Percentiles rank a stretch among this genome's conserved stretches.
Evolutionary conservation across 2,888 invertebrate species (phyloP).

Genomic region (Imbricaverruca yamaguchii): DNA sequence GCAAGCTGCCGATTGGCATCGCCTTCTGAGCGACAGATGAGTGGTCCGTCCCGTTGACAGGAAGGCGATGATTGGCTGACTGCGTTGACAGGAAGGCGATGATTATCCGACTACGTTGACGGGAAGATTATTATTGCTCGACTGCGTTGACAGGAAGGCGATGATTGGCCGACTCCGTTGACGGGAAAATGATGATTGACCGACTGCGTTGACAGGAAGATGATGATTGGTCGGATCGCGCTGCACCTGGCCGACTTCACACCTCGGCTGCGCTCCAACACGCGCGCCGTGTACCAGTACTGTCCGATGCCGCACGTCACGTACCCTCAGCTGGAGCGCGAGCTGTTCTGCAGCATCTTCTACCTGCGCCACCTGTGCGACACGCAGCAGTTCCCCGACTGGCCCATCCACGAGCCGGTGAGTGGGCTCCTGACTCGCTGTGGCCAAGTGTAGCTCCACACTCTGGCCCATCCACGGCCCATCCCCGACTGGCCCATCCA

Average conservation of each 20-base stretch:
- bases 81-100: no score
- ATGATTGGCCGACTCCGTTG: no score
- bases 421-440: conserved; percentile 38
- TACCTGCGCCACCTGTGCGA: conserved; percentile 62
- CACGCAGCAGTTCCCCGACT: conserved; percentile 71
- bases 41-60: no score
- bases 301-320: conserved; percentile 86
- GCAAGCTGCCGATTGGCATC: no score
- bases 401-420: conserved; percentile 95
- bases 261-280: conserved; percentile 85
- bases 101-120: no score
- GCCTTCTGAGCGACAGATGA: no score
- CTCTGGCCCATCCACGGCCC: conserved; percentile 47
- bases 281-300: conserved; percentile 89
- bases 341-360: conserved; percentile 97
- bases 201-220: conserved; percentile 51
- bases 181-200: no score
- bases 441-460: neutral
- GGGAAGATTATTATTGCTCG: no score
- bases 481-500: conserved; percentile 98
- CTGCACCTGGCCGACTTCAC: conserved; percentile 97
- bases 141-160: no score
- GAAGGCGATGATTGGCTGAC: no score
- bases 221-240: conserved; percentile 94
- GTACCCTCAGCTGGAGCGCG: conserved; percentile 89